A percentile compares a stretch with the other conserved stretches of the same genome.
Evolutionary conservation across 2,888 invertebrate genomes (phyloP).

Genomic region (Sarcophaga rosellei): DNA sequence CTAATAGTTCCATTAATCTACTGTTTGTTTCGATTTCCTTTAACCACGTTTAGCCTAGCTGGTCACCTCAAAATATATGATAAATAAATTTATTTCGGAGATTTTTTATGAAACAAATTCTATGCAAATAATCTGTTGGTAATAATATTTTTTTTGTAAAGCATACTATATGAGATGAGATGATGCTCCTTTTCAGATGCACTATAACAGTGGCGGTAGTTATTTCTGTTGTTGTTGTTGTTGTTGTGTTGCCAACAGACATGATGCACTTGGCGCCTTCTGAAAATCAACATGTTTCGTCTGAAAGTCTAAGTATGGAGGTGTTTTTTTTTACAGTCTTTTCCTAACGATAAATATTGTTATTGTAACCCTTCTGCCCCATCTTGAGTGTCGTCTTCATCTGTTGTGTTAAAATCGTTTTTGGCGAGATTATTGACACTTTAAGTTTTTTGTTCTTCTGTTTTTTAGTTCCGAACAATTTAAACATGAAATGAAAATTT

Average conservation of each 20-base stretch:
- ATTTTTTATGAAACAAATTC: conserved; percentile 49
- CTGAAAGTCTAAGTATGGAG: background rate
- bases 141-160: conserved; percentile 55
- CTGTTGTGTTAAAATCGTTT: conserved; percentile 38
- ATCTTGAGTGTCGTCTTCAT: conserved; percentile 10
- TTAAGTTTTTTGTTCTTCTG: conserved; percentile 21
- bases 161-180: conserved; percentile 29
- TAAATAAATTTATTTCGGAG: background rate
- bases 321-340: conserved; percentile 3
- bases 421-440: conserved; percentile 64
- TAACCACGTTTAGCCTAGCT: background rate
- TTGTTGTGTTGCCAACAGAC: conserved; percentile 23
- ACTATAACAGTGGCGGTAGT: conserved; percentile 8
- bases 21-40: too few relatives aligned
- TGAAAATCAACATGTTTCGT: conserved; percentile 47
- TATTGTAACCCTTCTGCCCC: conserved; percentile 46
- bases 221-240: conserved; percentile 23
- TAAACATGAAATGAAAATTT: conserved; percentile 23
- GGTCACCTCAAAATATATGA: background rate
- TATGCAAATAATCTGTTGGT: conserved; percentile 58
- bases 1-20: too few relatives aligned
- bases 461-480: conserved; percentile 31
- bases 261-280: conserved; percentile 63
- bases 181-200: conserved; percentile 25
- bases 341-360: conserved; percentile 30